Percentiles rank a stretch among this genome's conserved stretches.
Evolutionary conservation across 2,797 vertebrate genomes (phyloP).

Genomic region (Falco concolor): DNA sequence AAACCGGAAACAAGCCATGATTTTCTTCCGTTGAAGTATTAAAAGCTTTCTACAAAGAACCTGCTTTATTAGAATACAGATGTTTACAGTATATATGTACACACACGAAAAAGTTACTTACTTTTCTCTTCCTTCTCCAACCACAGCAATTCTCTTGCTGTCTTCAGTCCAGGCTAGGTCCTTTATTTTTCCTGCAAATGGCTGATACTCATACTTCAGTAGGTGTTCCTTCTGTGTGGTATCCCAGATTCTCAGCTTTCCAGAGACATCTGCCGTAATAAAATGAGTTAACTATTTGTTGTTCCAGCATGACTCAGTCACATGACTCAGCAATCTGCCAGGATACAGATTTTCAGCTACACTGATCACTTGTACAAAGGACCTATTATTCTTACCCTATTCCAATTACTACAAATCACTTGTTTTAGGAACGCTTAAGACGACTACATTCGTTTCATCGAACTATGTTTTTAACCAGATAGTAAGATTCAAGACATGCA

Average conservation of each 20-base stretch:
- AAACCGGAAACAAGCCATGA: not conserved
- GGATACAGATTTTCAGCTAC: slow-evolving; percentile 5
- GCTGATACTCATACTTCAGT: slow-evolving; percentile 94
- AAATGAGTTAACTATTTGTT: slow-evolving; percentile 11
- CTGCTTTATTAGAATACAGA: not conserved
- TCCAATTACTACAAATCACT: not conserved
- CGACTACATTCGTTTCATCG: not conserved
- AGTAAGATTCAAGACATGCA: not conserved
- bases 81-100: not conserved
- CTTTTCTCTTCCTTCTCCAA: slow-evolving; percentile 94
- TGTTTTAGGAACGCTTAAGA: not conserved
- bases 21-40: not conserved
- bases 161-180: slow-evolving; percentile 97
- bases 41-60: not conserved
- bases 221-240: slow-evolving; percentile 96
- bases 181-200: slow-evolving; percentile 88
- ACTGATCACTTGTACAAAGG: not conserved
- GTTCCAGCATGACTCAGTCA: slow-evolving; percentile 14
- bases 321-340: not conserved
- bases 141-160: slow-evolving; percentile 91
- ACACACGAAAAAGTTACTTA: slow-evolving; percentile 69
- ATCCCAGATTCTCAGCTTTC: slow-evolving; percentile 97
- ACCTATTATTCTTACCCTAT: not conserved
- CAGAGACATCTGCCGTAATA: slow-evolving; percentile 82
- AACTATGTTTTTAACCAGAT: not conserved